phyloP scores from a whole-genome alignment of 2,113 vertebrate species.

The Paratilapia polleni region DNA sequence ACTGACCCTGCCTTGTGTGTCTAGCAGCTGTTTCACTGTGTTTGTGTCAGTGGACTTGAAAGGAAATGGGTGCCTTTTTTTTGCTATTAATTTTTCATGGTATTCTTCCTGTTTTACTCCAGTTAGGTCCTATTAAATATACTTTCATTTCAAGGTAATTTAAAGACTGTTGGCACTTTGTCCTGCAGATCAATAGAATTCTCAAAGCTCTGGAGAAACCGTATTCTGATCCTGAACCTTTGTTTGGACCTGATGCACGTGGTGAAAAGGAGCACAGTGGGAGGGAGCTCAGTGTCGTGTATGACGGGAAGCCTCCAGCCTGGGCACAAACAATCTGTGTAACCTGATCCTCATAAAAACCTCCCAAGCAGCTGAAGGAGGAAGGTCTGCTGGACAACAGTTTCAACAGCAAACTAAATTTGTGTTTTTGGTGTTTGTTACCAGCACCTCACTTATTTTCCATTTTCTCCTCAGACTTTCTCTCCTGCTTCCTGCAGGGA shows the following conservation, averaged over 20 bases:
- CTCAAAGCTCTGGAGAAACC: conserved; percentile 66
- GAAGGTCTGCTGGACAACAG: not conserved
- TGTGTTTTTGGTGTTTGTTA: not conserved
- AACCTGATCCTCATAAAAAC: conserved; percentile 89
- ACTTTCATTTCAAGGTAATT: not conserved
- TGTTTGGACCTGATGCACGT: not conserved
- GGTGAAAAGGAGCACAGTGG: not conserved
- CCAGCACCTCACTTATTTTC: not conserved
- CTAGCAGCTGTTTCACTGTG: not conserved
- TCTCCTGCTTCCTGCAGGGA: not conserved
- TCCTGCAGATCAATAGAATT: conserved; percentile 55
- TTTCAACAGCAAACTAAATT: not conserved
- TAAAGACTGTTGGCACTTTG: not conserved
- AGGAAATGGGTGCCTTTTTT: too few relatives aligned
- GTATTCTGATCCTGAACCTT: conserved; percentile 35
- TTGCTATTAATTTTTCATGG: too few relatives aligned
- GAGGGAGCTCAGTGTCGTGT: conserved; percentile 37
- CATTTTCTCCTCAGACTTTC: conserved; percentile 2
- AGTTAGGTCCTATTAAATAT: not conserved
- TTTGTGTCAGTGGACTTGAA: not conserved
- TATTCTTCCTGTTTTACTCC: too few relatives aligned
- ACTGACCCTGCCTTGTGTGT: not conserved
- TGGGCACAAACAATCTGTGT: conserved; percentile 86
- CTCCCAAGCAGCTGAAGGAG: conserved; percentile 47
- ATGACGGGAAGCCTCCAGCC: conserved; percentile 83